Conservation (phyloP, 2,113 vertebrate species). For the Clarias macrocephalus region DNA sequence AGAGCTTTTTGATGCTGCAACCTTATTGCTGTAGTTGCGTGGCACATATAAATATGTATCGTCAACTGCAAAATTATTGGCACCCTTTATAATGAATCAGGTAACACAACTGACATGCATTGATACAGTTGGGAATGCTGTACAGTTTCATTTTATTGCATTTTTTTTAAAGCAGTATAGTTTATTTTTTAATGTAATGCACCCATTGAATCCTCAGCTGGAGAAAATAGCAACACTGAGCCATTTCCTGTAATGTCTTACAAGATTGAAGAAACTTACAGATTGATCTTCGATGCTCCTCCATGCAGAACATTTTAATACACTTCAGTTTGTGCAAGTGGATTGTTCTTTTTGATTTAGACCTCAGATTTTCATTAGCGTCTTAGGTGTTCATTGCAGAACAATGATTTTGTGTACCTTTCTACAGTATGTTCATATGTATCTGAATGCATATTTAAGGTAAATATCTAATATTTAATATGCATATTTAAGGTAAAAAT, state of each 20-base stretch:
- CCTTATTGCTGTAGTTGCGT: neutral
- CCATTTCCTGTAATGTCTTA: neutral
- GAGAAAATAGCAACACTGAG: neutral
- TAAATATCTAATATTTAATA: neutral
- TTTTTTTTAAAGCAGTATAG: neutral
- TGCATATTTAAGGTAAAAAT: neutral
- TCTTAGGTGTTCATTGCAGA: neutral
- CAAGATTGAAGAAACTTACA: neutral
- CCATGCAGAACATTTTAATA: neutral
- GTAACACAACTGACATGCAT: neutral
- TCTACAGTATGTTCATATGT: neutral
- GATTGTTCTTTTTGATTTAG: neutral
- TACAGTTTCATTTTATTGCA: neutral
- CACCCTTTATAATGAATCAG: neutral
- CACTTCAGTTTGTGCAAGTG: neutral
- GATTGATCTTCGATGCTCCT: neutral
- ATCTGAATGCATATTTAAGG: neutral
- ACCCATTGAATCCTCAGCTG: neutral
- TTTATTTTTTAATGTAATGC: neutral
- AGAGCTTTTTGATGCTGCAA: neutral
- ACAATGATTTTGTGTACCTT: neutral
- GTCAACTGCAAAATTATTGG: constrained; percentile 10
- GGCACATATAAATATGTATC: neutral
- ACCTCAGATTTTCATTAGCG: neutral
- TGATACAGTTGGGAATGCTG: neutral